phyloP scores from a whole-genome alignment of 2,888 invertebrate species.

The Apodemia hepburni region DNA sequence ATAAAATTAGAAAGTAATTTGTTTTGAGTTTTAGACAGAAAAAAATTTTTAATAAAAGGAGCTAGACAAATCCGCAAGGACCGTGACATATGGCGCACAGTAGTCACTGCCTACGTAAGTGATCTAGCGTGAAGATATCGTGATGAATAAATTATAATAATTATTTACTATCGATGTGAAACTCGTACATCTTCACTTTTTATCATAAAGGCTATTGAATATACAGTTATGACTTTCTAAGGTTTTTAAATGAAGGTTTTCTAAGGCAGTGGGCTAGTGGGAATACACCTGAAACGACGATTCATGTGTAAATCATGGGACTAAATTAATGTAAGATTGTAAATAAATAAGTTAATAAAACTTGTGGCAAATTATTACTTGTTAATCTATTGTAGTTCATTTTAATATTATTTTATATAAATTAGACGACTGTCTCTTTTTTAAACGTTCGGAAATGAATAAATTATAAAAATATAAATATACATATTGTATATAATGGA shows the following conservation, averaged over 20 bases:
- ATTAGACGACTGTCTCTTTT: slow-evolving; percentile 54
- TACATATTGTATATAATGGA: slow-evolving; percentile 77
- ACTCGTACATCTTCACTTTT: neutral
- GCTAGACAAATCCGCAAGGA: too few relatives aligned
- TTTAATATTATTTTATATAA: slow-evolving; percentile 63
- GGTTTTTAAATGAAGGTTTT: neutral
- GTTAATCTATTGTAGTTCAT: slow-evolving; percentile 64
- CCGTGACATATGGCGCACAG: too few relatives aligned
- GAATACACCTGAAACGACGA: slow-evolving; percentile 39
- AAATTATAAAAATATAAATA: slow-evolving; percentile 56
- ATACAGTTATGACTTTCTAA: neutral
- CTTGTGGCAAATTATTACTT: slow-evolving; percentile 77
- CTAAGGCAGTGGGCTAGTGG: neutral
- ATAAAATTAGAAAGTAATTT: neutral
- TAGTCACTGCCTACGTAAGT: too few relatives aligned
- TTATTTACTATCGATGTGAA: neutral
- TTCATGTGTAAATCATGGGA: slow-evolving; percentile 75
- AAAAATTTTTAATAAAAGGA: too few relatives aligned
- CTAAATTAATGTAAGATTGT: slow-evolving; percentile 74
- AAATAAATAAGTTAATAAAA: slow-evolving; percentile 66
- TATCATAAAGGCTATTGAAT: neutral
- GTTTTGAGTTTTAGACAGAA: too few relatives aligned
- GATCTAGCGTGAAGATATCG: too few relatives aligned
- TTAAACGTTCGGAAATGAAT: slow-evolving; percentile 50
- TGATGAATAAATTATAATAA: too few relatives aligned